phyloP scores from a whole-genome alignment of 92 coral and sea anemone genomes.

The Bergia puertoricense region DNA sequence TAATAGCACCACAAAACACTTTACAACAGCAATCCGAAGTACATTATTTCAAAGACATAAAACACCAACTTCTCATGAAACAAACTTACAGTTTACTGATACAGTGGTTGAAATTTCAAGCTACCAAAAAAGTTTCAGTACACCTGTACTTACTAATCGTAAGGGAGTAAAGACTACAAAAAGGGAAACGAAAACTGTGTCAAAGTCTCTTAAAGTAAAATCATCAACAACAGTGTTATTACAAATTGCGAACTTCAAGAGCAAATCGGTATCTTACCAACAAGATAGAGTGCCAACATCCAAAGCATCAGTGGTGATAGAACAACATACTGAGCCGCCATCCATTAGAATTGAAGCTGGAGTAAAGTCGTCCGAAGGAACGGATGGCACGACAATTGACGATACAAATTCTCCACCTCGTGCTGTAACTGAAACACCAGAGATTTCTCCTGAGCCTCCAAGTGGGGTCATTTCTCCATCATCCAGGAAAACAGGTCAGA shows the following conservation, averaged over 20 bases:
- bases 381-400: not conserved
- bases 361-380: slow-evolving; percentile 8
- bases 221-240: not conserved
- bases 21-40: not conserved
- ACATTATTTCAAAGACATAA: not conserved
- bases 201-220: not conserved
- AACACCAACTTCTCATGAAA: not conserved
- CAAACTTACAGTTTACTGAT: not conserved
- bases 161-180: not conserved
- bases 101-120: not conserved
- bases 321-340: not conserved
- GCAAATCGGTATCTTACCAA: not conserved
- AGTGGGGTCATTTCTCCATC: not conserved
- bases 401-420: not conserved
- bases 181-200: not conserved
- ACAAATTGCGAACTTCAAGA: not conserved
- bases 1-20: not conserved
- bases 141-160: not conserved
- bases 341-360: slow-evolving; percentile 25
- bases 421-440: not conserved
- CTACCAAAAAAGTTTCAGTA: not conserved
- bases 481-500: slow-evolving; percentile 6
- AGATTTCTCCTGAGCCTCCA: not conserved
- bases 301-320: not conserved
- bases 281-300: slow-evolving; percentile 4